Evolutionary conservation across 2,797 vertebrate genomes (phyloP), one percentile per base, ranked within the genome.

Genomic region (Cossypha caffra): DNA sequence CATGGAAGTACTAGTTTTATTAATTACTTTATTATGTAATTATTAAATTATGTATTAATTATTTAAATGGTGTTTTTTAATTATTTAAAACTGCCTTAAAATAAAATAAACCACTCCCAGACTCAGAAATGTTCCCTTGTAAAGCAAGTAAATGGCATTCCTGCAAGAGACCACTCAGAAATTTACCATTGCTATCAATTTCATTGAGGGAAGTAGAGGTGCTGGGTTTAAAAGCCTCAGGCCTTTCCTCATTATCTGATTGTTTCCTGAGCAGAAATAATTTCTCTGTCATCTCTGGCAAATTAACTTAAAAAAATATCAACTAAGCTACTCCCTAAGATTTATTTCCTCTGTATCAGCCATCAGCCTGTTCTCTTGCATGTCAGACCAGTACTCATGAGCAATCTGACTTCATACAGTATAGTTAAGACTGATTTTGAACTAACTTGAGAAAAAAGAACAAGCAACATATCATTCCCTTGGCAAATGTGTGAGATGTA

Each of bases 181-280:
- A 58, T 45, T 78, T 66, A 11, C 28, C 42, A 20, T 77, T 86
- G 43, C 23, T 21, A 54, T 21, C n/a, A 72, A 11, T 67, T 55
- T 25, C 26, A 55, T 3, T 52, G 69, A 81, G 29, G 51, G 42
- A 96, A 81, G 59, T 16, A 83, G 52, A 95, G 74, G 77, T 77
- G 48, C 67, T 71, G 29, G 31, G 17, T 88, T 93, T 85, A 79
- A 92, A 88, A 86, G 33, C 45, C 31, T 51, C 52, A 61, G 90
- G 74, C 64, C 35, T 87, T 87, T 93, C 61, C 63, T 82, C 57
- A 71, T 90, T 74, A 76, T 52, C 35, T 79, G 61, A 37, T 84
- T 79, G 25, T 69, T 96, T 95, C 72, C 86, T 35, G 47, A 91
- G 31, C 63, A 94, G 84, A 72, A 90, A 76, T 86, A 66, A 90